Evolutionary conservation across 2,113 vertebrate species (phyloP).

Genomic region (Crotalus horridus): DNA sequence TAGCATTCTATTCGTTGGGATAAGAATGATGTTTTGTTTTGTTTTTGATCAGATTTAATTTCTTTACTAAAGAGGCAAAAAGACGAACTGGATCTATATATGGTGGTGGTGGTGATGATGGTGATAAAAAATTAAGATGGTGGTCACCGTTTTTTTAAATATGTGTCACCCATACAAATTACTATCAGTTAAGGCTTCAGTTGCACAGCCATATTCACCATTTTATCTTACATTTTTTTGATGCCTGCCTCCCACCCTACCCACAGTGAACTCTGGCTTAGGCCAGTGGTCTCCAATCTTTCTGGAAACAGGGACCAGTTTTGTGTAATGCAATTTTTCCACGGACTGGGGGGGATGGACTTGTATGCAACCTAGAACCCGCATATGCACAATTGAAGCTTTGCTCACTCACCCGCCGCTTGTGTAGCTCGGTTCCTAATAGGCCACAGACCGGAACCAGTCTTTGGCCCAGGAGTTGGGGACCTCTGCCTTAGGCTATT

Average conservation of each 20-base stretch:
- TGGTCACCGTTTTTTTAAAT: not conserved
- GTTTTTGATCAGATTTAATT: not conserved
- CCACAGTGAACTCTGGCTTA: not conserved
- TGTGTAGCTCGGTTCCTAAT: not conserved
- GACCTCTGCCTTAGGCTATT: not conserved
- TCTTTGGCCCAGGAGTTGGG: not conserved
- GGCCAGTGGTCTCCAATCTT: not conserved
- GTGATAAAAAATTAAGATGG: not conserved
- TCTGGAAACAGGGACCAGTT: not conserved
- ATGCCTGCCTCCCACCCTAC: not conserved
- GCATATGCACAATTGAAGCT: not conserved
- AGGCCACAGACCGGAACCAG: not conserved
- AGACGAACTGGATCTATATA: not conserved
- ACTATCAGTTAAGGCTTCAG: not conserved
- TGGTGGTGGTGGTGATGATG: not conserved
- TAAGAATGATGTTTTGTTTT: not conserved
- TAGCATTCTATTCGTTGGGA: not conserved
- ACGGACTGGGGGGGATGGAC: not conserved
- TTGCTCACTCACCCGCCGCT: not conserved
- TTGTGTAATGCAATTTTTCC: not conserved
- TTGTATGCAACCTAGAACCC: not conserved
- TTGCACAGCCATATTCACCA: not conserved
- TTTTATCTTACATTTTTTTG: not conserved
- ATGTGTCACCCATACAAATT: not conserved
- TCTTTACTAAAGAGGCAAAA: not conserved